phyloP scores from a whole-genome alignment of 1,140 invertebrate genomes.

The Trachelipus rathkii region DNA sequence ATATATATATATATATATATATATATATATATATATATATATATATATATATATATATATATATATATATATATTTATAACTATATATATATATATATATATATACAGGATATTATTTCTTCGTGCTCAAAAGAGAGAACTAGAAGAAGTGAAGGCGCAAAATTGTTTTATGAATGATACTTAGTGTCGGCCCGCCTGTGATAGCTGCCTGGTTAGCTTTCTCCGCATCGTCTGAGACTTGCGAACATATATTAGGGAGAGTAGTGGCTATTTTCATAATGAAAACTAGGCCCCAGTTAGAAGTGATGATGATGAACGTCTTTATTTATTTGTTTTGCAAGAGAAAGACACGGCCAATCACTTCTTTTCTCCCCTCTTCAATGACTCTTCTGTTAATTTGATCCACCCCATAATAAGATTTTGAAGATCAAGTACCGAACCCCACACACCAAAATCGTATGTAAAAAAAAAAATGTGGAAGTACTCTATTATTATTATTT shows the following conservation, averaged over 20 bases:
- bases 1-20: constrained; percentile 20
- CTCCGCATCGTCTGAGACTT: not conserved
- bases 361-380: not conserved
- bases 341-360: not conserved
- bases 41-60: not conserved
- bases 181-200: constrained; percentile 3
- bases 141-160: constrained; percentile 69
- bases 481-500: no score
- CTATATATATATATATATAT: not conserved
- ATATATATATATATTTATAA: not conserved
- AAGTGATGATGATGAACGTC: not conserved
- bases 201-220: constrained; percentile 7
- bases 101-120: constrained; percentile 46
- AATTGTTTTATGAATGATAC: constrained; percentile 79
- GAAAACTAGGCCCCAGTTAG: no score
- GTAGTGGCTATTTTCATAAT: no score
- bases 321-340: not conserved
- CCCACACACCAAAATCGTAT: no score
- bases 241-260: no score
- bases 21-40: constrained; percentile 10
- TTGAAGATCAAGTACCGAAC: no score
- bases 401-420: no score
- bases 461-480: no score
- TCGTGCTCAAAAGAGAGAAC: constrained; percentile 48
- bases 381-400: no score